Evolutionary conservation across 2,888 invertebrate genomes (phyloP), one percentile per base, ranked within the genome.

Genomic region (Oxycera nigricornis): DNA sequence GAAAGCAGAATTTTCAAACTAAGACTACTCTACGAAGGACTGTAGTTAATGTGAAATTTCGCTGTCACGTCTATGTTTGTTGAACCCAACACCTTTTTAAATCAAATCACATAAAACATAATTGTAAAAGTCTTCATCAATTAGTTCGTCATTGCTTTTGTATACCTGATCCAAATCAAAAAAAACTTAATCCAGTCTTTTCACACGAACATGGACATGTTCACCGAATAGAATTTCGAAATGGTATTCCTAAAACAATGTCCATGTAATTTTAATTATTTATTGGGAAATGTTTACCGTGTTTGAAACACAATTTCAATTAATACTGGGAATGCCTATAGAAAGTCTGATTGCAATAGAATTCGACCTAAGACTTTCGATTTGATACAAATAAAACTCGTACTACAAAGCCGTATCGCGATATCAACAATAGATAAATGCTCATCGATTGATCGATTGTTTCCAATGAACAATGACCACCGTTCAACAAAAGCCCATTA

Each of bases 181-280:
- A 7, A 46, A 46, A 46, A 46, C 17, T 46, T 46, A 14, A 46
- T 7, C 35, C 6, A 46, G 17, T 3, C 46, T n/a, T 46, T 2
- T 11, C 3, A 46, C 17, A 7, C 17, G 46, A n/a, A 46, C 14
- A 2, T 46, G 6, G 3, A 14, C 46, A 46, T 46, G 52, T 55
- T 4, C 17, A 55, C 7, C 11, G 17, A 55, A 55, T 55, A 3
- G 52, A 55, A 55, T 55, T 24, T 22, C 17, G 11, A 22, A 24
- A 55, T 55, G 22, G 20, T 24, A 17, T 22, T 55, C 20, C 17
- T 55, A 20, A 24, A 55, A 55, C 52, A 55, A 55, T 55, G 22
- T 22, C 22, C 52, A 55, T 55, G 52, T 55, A 55, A 55, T 55
- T 55, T 55, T 55, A 55, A 55, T 55, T 55, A 55, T 55, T 55